Evolutionary conservation across 2,113 vertebrate species (phyloP).

Genomic region (Noctilio leporinus): DNA sequence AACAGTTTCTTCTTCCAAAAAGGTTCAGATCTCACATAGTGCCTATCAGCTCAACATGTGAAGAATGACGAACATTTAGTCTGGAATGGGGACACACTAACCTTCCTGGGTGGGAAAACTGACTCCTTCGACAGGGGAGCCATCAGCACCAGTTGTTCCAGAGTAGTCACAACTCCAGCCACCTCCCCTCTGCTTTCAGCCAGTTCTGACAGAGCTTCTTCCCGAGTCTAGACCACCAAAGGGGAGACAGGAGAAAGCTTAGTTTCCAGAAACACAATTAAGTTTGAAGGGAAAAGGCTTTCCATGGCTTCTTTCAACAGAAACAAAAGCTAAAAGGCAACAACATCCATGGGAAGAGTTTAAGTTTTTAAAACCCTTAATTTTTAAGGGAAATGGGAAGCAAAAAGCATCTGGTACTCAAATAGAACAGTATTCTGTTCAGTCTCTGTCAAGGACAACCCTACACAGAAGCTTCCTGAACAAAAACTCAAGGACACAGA

Average conservation of each 20-base stretch:
- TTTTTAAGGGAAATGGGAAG: neutral
- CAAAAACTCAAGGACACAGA: neutral
- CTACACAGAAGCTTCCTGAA: neutral
- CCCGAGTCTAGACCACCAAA: constrained; percentile 82
- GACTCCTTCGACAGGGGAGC: constrained; percentile 74
- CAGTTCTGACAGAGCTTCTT: constrained; percentile 78
- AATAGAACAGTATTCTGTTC: neutral
- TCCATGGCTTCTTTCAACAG: neutral
- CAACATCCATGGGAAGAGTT: neutral
- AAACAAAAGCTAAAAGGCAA: neutral
- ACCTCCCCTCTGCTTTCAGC: constrained; percentile 70
- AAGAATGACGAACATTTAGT: neutral
- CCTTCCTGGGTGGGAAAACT: constrained; percentile 74
- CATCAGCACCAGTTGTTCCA: constrained; percentile 84
- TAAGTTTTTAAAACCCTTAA: neutral
- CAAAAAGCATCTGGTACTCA: neutral
- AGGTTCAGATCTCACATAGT: neutral
- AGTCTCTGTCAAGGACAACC: neutral
- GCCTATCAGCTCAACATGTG: neutral
- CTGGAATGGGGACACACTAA: constrained; percentile 56
- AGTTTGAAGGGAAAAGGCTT: neutral
- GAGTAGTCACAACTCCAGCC: constrained; percentile 64
- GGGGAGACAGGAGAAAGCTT: constrained; percentile 26
- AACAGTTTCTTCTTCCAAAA: neutral
- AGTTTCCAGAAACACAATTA: neutral